These are phyloP conservation scores for Clarias macrocephalus DNA, from an alignment of 2,113 vertebrate species.

Conservation along the genomic window DNA sequence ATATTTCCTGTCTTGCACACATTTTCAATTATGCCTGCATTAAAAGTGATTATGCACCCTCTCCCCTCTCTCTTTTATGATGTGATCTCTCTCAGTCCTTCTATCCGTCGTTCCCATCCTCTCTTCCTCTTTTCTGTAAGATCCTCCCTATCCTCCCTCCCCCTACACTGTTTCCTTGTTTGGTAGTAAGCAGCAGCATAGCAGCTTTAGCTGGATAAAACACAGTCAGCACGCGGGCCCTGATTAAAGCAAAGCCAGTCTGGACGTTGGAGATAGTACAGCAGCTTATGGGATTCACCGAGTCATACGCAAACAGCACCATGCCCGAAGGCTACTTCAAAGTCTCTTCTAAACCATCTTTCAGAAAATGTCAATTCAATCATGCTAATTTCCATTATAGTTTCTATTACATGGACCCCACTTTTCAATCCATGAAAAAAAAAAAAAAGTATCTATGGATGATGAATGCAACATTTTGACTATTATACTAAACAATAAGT, in stretches of 20 bases:
- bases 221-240: conserved; percentile 62
- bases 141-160: conserved; percentile 38
- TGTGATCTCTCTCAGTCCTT: background rate
- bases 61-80: background rate
- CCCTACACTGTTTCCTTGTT: conserved; percentile 61
- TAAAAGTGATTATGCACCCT: conserved; percentile 13
- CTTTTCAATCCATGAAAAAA: conserved; percentile 48
- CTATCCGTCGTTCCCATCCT: conserved; percentile 31
- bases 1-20: conserved; percentile 24
- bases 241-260: conserved; percentile 68
- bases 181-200: conserved; percentile 62
- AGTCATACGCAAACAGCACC: conserved; percentile 59
- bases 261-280: conserved; percentile 70
- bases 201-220: conserved; percentile 63
- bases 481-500: conserved; percentile 7
- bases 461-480: conserved; percentile 44
- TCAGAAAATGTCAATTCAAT: conserved; percentile 55
- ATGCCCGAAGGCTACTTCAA: conserved; percentile 63
- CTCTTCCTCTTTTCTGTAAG: conserved; percentile 34
- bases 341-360: conserved; percentile 57
- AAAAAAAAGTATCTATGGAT: conserved; percentile 46
- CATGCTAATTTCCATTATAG: conserved; percentile 49
- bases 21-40: conserved; percentile 25
- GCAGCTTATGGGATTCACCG: conserved; percentile 68
- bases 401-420: conserved; percentile 38